Base-by-base conservation (phyloP, 2,113 vertebrate species). In the Cyanoramphus novaezelandiae region DNA sequence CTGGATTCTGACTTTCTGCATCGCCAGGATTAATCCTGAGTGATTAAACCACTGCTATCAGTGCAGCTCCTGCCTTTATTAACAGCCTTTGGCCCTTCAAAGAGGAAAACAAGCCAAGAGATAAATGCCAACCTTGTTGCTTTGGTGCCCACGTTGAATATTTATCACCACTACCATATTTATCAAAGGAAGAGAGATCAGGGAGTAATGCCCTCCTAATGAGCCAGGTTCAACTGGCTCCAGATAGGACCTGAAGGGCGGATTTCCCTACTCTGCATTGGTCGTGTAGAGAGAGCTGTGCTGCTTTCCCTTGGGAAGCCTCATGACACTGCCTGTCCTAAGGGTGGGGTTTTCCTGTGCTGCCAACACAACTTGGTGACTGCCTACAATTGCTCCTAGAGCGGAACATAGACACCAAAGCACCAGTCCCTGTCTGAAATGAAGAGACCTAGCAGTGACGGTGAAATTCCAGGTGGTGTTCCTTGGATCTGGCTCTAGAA, bases 291-390 rank as follows among this genome's bases (percentile, higher is more conserved):
- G 20, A 1, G 3, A n/a, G 55, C 62, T 19, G 14, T n/a, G 78
- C 14, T 0, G 0, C 7, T 52, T 10, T 39, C 35, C 35, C 39
- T 7, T 1, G 2, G 29, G 43, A 65, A 77, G 50, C 7, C 4
- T 0, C 39, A 9, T 0, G 2, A 10, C 1, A 0, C 44, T 67
- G 46, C 71, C 37, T 53, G 39, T 64, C 65, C 62, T 37, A 19
- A 15, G 46, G 44, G 47, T 46, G 37, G 24, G 46, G 7, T 4
- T 7, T 52, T 65, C 46, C 35, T 17, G 17, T 1, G 0, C 9
- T 59, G 39, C 20, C 24, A 25, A 67, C 46, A 23, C 15, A 53
- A 3, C 20, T n/a, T 31, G 13, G 12, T 28, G 33, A 41, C 24
- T 29, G 33, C 12, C 37, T 44, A 2, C 1, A 2, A 52, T 18